Evolutionary conservation across 2,113 vertebrate species (phyloP).

Genomic region (Phaetusa simplex): DNA sequence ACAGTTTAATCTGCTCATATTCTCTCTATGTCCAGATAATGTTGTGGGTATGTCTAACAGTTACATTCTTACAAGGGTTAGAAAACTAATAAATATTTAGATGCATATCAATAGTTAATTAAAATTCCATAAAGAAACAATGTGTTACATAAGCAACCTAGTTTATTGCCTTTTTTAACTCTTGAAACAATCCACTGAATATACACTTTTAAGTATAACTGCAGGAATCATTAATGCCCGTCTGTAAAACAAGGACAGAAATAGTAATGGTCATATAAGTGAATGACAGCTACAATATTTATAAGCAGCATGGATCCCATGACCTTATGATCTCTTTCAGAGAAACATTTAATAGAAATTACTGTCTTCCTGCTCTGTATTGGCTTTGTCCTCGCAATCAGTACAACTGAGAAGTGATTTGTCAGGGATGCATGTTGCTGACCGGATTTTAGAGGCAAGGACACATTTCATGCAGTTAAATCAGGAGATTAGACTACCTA

Average conservation of each 20-base stretch:
- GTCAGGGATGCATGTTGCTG: rapidly evolving
- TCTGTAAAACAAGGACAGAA: background rate
- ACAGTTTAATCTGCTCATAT: background rate
- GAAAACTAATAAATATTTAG: conserved; percentile 21
- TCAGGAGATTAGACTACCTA: background rate
- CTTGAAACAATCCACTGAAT: background rate
- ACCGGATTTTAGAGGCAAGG: background rate
- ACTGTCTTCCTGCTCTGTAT: background rate
- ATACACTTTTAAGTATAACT: background rate
- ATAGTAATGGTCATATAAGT: background rate
- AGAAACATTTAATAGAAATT: background rate
- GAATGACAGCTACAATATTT: background rate
- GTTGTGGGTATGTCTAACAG: background rate
- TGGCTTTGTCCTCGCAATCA: background rate
- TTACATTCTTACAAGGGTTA: background rate
- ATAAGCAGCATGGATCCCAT: background rate
- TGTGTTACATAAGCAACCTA: background rate
- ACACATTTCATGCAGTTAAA: background rate
- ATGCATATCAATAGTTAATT: background rate
- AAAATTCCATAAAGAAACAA: background rate
- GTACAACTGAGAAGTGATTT: background rate
- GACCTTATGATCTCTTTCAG: background rate
- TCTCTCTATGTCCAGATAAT: background rate
- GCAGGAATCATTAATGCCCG: background rate
- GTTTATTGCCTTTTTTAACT: background rate